Conservation (phyloP, 2,888 invertebrate genomes). For the Melanchra persicariae region DNA sequence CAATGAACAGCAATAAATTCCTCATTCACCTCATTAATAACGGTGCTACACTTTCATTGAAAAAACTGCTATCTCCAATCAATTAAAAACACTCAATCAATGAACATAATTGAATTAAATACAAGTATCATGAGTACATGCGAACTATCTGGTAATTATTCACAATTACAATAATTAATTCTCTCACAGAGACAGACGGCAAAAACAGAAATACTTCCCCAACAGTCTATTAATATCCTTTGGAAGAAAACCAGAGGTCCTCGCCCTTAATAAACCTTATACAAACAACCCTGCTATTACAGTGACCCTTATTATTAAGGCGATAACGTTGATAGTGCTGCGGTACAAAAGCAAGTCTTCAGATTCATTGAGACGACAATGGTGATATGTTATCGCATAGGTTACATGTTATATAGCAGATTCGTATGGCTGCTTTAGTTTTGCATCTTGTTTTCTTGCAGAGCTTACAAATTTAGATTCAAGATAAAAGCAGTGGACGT, state of each 20-base stretch:
- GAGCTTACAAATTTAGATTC: neutral
- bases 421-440: slow-evolving; percentile 26
- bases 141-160: slow-evolving; percentile 54
- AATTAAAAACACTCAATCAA: slow-evolving; percentile 62
- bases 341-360: slow-evolving; percentile 10
- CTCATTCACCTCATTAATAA: slow-evolving; percentile 15
- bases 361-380: slow-evolving; percentile 70
- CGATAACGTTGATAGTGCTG: slow-evolving; percentile 26
- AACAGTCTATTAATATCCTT: slow-evolving; percentile 52
- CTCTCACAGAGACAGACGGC: slow-evolving; percentile 9
- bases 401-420: slow-evolving; percentile 57
- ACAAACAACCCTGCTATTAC: neutral
- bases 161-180: slow-evolving; percentile 58
- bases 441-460: slow-evolving; percentile 14
- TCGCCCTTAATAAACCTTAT: slow-evolving; percentile 62
- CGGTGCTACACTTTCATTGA: slow-evolving; percentile 50
- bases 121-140: slow-evolving; percentile 47
- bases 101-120: slow-evolving; percentile 58
- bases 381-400: slow-evolving; percentile 62
- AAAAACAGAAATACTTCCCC: slow-evolving; percentile 55
- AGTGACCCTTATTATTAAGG: slow-evolving; percentile 6
- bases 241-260: slow-evolving; percentile 74
- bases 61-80: slow-evolving; percentile 48
- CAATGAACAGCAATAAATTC: slow-evolving; percentile 6
- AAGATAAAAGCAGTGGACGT: neutral